These are phyloP conservation scores for Acheta domesticus DNA, from an alignment of 2,888 invertebrate genomes.

Conservation along the genomic window DNA sequence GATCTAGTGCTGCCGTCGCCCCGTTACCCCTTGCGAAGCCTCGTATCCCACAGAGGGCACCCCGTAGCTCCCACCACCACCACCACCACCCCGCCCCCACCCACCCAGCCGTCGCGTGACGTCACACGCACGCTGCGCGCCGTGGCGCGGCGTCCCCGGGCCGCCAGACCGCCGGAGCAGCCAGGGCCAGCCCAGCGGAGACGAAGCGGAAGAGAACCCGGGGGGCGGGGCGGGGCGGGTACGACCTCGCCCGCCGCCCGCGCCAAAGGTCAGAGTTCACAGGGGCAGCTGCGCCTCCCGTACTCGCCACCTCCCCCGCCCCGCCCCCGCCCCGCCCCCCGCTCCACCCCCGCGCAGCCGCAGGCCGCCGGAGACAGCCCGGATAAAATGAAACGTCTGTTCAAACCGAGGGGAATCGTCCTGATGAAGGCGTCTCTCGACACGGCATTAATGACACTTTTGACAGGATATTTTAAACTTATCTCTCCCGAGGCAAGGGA, in stretches of 20 bases:
- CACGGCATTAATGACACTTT: conserved; percentile 30
- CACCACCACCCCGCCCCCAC: no score
- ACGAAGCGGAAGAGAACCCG: no score
- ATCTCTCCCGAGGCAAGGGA: neutral
- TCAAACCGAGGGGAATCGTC: neutral
- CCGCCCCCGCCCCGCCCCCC: neutral
- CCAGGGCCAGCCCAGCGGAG: no score
- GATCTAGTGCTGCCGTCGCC: no score
- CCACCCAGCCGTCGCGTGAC: no score
- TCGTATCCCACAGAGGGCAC: no score
- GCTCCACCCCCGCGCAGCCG: neutral
- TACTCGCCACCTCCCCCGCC: neutral
- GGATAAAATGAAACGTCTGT: conserved; percentile 23
- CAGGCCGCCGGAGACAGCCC: neutral
- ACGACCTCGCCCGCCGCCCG: neutral
- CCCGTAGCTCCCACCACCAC: no score
- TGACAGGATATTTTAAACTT: conserved; percentile 26
- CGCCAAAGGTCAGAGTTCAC: conserved; percentile 12
- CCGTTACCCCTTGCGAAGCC: no score
- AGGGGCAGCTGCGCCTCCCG: conserved; percentile 12
- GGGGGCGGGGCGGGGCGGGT: no score
- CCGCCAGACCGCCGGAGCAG: no score
- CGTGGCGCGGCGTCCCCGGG: no score
- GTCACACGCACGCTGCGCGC: no score
- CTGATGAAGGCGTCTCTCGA: conserved; percentile 28